Conservation (phyloP, 2,113 vertebrate genomes). For the Onychostruthus taczanowskii region DNA sequence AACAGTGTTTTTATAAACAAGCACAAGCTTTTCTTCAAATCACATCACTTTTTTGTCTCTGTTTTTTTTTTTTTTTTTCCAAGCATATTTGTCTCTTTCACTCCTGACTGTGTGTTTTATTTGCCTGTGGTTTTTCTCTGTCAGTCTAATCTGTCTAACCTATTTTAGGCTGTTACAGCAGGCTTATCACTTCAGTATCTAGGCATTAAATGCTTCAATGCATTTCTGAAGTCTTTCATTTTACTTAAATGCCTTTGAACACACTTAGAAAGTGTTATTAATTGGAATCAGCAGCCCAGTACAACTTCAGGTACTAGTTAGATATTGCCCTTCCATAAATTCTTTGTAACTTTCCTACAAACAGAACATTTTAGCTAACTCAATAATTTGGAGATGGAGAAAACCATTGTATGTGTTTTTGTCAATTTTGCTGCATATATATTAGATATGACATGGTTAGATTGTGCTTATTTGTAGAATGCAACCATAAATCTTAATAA, state of each 20-base stretch:
- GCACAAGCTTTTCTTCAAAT: neutral
- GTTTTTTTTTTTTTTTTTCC: neutral
- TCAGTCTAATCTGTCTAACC: conserved; percentile 36
- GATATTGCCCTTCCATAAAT: conserved; percentile 5
- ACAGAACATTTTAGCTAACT: conserved; percentile 17
- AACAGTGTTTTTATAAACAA: neutral
- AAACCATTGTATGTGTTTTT: neutral
- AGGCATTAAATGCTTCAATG: conserved; percentile 35
- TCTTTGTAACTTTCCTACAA: neutral
- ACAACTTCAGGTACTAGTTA: conserved; percentile 56
- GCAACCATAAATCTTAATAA: neutral
- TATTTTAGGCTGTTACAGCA: conserved; percentile 23
- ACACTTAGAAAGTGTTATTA: conserved; percentile 54
- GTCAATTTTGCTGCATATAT: neutral
- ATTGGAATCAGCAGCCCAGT: conserved; percentile 30
- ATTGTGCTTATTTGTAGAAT: neutral
- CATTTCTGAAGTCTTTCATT: conserved; percentile 48
- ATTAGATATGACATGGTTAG: neutral
- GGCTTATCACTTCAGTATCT: conserved; percentile 27
- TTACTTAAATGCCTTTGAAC: conserved; percentile 49
- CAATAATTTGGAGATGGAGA: conserved; percentile 9
- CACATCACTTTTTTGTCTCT: neutral
- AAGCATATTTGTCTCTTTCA: neutral
- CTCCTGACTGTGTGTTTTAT: neutral
- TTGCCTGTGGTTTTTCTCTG: neutral